Evolutionary conservation across 2,113 vertebrate species (phyloP), one percentile per base, ranked within the genome.

Genomic region (Percopsis transmontana): DNA sequence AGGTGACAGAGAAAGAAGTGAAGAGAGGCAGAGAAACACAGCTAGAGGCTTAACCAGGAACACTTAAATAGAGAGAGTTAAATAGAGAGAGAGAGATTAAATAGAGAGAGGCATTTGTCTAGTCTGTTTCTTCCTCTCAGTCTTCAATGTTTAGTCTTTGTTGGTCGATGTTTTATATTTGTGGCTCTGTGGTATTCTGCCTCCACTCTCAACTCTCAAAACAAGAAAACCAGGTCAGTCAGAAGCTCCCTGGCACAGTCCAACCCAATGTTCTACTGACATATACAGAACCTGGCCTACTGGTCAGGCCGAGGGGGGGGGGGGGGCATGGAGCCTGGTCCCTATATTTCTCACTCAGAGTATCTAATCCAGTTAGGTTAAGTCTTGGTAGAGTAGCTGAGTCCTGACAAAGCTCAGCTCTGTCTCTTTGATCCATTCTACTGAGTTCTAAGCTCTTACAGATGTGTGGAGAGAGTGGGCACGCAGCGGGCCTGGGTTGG

Each of bases 381-480:
- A 57, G 80, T 70, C 70, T 74, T 87, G 82, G 85, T 85, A 86
- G 73, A 62, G 68, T 79, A 66, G 77, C 72, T 79, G 66, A 75
- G 62, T 63, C 19, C 81, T 74, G 80, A 92, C 91, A 92, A 91
- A 89, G 89, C 81, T 74, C 67, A 72, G 68, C 79, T 85, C 89
- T 91, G 90, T 92, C 83, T 77, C 45, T 76, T 66, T 33, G 73
- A 85, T 87, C 62, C 76, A 61, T 72, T 74, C 84, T 83, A 72
- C 66, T 76, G 81, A 74, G 80, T 77, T 66, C 81, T 87, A 88
- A 89, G 86, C 83, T 85, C 72, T 89, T 76, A 76, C 87, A 90
- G 89, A 91, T 89, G 90, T 87, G 80, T 53, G 58, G 62, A 66
- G 74, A 79, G 62, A 80, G 71, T 74, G 77, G 76, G 87, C 80